Evolutionary conservation across 2,888 invertebrate genomes (phyloP).

Genomic region (Penaeus monodon): DNA sequence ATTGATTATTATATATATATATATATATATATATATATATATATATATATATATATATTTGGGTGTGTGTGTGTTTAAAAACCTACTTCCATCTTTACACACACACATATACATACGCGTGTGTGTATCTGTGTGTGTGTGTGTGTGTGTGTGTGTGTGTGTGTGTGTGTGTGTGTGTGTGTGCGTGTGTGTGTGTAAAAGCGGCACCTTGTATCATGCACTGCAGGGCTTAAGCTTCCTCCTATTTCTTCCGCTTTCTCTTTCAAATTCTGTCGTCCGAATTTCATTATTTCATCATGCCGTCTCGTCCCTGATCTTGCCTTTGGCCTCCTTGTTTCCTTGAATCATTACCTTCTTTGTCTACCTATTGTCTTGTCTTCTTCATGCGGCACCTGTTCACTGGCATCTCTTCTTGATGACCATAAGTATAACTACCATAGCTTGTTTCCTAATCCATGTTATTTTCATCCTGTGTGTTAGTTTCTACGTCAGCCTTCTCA

Average conservation of each 20-base stretch:
- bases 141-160: constrained; percentile 1
- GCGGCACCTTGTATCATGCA: neutral
- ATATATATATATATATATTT: constrained; percentile 21
- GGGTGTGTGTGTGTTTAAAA: neutral
- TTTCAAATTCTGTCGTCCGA: too few relatives aligned
- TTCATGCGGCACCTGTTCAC: too few relatives aligned
- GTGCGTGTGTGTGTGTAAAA: neutral
- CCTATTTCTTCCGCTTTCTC: too few relatives aligned
- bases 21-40: neutral
- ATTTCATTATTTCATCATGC: too few relatives aligned
- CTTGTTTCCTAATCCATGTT: neutral
- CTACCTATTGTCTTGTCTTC: too few relatives aligned
- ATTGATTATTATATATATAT: constrained; percentile 3
- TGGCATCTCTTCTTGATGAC: too few relatives aligned
- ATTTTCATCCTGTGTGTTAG: neutral
- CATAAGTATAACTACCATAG: too few relatives aligned
- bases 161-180: constrained; percentile 5
- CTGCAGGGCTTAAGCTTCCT: too few relatives aligned
- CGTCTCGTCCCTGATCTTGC: too few relatives aligned
- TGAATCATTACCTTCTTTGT: neutral
- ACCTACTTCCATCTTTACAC: neutral
- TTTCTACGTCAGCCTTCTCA: too few relatives aligned
- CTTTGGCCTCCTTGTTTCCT: too few relatives aligned
- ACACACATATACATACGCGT: constrained; percentile 4
- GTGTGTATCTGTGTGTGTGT: neutral